phyloP scores from a whole-genome alignment of 2,113 vertebrate genomes.

The Pomatostomus ruficeps region DNA sequence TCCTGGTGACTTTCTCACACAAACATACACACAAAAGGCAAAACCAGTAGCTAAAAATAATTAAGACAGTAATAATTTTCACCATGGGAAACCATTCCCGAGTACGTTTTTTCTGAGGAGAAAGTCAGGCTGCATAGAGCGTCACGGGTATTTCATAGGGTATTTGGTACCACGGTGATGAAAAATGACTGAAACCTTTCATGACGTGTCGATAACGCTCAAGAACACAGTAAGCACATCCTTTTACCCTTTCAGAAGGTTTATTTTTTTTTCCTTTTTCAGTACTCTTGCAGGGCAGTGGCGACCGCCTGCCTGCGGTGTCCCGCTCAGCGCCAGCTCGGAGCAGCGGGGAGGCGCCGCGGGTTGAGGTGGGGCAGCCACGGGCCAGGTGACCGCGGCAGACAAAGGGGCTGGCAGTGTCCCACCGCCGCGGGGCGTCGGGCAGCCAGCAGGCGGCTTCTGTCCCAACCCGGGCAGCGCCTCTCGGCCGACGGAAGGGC shows the following conservation, averaged over 20 bases:
- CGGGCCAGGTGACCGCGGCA: background rate
- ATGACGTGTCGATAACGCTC: background rate
- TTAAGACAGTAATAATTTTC: background rate
- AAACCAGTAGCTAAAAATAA: background rate
- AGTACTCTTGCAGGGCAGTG: background rate
- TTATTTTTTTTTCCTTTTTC: rapidly evolving
- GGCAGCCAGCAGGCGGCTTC: background rate
- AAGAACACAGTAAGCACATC: rapidly evolving
- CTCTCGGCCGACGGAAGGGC: background rate
- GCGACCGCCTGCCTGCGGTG: background rate
- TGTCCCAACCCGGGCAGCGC: background rate
- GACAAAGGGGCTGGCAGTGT: background rate
- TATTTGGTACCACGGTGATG: background rate
- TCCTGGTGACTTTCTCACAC: background rate
- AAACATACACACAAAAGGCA: background rate
- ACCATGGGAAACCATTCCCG: background rate
- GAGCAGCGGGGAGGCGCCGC: background rate
- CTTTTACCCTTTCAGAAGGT: background rate
- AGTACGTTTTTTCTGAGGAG: background rate
- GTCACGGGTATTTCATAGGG: background rate
- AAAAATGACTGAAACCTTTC: background rate
- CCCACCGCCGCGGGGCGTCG: background rate
- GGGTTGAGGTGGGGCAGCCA: background rate
- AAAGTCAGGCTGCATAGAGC: background rate
- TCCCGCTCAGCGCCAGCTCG: background rate